Percentiles rank a stretch among this genome's conserved stretches.
Conservation (phyloP, 2,888 invertebrate species). For the Ganaspis brasiliensis region DNA sequence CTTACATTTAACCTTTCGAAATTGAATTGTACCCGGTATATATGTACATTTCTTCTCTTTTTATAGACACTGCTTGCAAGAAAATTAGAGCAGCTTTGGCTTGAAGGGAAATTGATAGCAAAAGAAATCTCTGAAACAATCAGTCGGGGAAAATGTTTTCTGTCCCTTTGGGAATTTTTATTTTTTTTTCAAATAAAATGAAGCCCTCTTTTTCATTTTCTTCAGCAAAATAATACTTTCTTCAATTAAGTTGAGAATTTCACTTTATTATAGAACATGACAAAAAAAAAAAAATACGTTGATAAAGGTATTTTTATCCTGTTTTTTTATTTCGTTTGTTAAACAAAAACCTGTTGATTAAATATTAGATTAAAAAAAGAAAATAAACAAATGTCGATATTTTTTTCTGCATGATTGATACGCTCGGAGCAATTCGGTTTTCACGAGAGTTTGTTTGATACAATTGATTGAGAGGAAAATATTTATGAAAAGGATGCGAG, state of each 20-base stretch:
- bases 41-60: background rate
- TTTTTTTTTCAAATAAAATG: constrained; percentile 7
- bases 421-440: no score
- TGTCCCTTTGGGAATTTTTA: background rate
- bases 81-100: constrained; percentile 10
- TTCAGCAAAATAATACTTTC: background rate
- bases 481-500: background rate
- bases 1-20: constrained; percentile 40
- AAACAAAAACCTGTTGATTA: no score
- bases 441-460: no score
- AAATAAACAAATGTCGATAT: no score
- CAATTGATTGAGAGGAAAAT: background rate
- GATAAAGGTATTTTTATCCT: no score
- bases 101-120: background rate
- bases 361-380: no score
- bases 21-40: constrained; percentile 1
- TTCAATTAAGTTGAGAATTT: no score
- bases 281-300: no score
- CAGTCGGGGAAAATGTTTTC: background rate
- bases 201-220: background rate
- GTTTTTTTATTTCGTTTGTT: no score
- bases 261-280: no score
- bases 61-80: background rate
- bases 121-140: constrained; percentile 7
- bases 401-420: no score